phyloP scores from a whole-genome alignment of 2,888 invertebrate species.

The Cecidostiba fungosa region DNA sequence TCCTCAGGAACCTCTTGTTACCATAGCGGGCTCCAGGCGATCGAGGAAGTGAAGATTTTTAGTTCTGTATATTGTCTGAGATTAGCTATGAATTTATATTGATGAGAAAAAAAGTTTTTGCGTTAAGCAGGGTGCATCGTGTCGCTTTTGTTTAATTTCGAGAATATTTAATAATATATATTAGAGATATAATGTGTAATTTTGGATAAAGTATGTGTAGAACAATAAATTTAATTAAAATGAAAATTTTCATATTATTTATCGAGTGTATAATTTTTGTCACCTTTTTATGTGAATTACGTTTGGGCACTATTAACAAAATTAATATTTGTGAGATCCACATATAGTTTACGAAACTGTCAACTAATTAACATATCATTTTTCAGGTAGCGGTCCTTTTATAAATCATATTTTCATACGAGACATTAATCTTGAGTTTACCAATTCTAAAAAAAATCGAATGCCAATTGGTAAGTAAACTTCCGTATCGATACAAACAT shows the following conservation, averaged over 20 bases:
- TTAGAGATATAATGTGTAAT: too few relatives aligned
- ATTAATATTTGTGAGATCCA: background rate
- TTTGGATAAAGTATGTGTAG: too few relatives aligned
- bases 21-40: slow-evolving; percentile 15
- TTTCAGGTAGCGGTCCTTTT: background rate
- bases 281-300: background rate
- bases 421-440: background rate
- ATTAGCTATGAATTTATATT: too few relatives aligned
- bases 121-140: too few relatives aligned
- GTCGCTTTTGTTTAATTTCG: too few relatives aligned
- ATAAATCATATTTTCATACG: background rate
- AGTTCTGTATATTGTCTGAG: background rate
- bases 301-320: background rate
- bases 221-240: too few relatives aligned
- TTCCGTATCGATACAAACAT: too few relatives aligned
- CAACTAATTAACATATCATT: background rate
- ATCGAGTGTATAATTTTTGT: too few relatives aligned
- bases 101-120: too few relatives aligned
- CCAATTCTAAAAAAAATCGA: background rate
- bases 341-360: background rate
- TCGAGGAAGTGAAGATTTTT: background rate
- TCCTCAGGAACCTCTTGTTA: slow-evolving; percentile 33
- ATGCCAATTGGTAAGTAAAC: background rate
- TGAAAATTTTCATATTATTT: too few relatives aligned
- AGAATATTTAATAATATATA: too few relatives aligned